Evolutionary conservation across 2,797 vertebrate species (phyloP), one percentile per base, ranked within the genome.

Genomic region (Notolepis coatsorum): DNA sequence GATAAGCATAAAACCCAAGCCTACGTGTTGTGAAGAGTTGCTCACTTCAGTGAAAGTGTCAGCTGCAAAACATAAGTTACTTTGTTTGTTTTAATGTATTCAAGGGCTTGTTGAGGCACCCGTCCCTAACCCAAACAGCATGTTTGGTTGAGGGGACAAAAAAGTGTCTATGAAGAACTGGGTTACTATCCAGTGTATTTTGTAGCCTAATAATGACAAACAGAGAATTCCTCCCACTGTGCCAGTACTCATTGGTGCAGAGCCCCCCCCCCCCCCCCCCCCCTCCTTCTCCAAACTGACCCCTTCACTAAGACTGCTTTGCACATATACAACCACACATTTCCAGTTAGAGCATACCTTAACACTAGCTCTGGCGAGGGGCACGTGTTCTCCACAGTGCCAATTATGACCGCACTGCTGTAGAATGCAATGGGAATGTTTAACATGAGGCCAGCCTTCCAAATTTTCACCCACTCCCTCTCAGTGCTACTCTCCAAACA

Each of bases 381-480:
- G 53, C 17, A 67, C 45, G 56, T 18, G 0, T 71, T 67, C 23
- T 62, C 25, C 47, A 62, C 20, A 74, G n/a, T 41, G 56, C 61
- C 3, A 21, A 61, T 35, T 18, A 65, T 65, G 46, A 54, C 38
- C 20, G 42, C 45, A 57, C 37, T 33, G 46, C 35, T 33, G 33
- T 6, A 77, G 60, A 78, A 84, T 75, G 70, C 73, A 65, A 59
- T 24, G 73, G 56, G 51, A 56, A 73, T 68, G 61, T 68, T 68
- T 58, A 67, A 65, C 48, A 71, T 68, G 57, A 50, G 8, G 61
- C 51, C 25, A 68, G 42, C 61, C 33, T 35, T 71, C 53, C 64
- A 71, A 17, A 60, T 47, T 20, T 42, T 56, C 25, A 52, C 59
- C 7, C 13, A n/a, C n/a, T 58, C 37, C 7, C 17, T 28, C 33